phyloP scores from a whole-genome alignment of 2,888 invertebrate species.

The Metacarcinus magister region DNA sequence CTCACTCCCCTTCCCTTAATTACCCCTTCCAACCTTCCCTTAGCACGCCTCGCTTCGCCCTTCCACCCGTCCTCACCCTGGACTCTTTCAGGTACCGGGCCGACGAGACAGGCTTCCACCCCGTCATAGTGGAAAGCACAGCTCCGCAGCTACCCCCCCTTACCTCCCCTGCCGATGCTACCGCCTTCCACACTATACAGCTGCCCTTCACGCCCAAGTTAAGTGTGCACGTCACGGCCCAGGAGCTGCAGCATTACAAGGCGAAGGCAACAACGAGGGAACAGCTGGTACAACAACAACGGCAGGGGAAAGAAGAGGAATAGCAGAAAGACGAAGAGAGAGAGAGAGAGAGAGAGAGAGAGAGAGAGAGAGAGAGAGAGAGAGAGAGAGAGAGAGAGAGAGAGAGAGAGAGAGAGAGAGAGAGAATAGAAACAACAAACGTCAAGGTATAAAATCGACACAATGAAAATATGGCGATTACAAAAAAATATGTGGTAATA shows the following conservation, averaged over 20 bases:
- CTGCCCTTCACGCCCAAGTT: conserved; percentile 65
- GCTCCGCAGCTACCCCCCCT: conserved; percentile 44
- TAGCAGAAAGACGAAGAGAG: neutral
- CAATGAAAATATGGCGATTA: too few species aligned
- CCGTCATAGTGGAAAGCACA: conserved; percentile 50
- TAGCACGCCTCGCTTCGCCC: neutral
- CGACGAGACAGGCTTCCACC: conserved; percentile 70
- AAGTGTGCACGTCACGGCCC: conserved; percentile 53
- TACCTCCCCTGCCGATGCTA: conserved; percentile 30
- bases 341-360: conserved; percentile 5
- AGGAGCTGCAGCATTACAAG: conserved; percentile 48
- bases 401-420: conserved; percentile 35
- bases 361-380: conserved; percentile 52
- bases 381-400: conserved; percentile 53
- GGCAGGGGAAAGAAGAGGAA: neutral
- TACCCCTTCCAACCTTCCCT: neutral
- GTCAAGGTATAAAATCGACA: too few species aligned
- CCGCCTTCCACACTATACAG: conserved; percentile 42
- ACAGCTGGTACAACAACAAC: neutral
- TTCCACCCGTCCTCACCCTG: neutral
- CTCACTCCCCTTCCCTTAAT: too few species aligned
- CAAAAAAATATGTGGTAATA: too few species aligned
- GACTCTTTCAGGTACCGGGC: conserved; percentile 64
- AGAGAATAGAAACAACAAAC: neutral
- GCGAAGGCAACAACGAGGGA: neutral